These are phyloP conservation scores for Campylomormyrus numenius DNA, from an alignment of 2,113 vertebrate genomes.

Conservation along the genomic window DNA sequence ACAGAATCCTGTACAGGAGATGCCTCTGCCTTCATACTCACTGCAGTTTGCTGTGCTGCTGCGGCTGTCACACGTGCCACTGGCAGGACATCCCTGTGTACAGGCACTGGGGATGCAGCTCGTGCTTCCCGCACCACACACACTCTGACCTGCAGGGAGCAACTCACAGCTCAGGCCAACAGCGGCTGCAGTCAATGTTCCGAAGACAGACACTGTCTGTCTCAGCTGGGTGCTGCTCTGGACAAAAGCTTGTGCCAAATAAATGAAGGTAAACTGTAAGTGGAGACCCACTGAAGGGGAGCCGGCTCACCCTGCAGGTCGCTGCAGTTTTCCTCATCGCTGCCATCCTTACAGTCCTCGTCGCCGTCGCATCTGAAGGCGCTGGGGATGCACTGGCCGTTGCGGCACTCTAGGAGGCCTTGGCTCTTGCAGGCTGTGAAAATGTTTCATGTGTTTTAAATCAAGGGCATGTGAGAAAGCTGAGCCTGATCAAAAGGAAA, in stretches of 20 bases:
- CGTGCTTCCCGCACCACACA: slow-evolving; percentile 68
- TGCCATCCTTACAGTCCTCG: slow-evolving; percentile 87
- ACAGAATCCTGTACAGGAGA: neutral
- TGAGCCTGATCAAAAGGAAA: neutral
- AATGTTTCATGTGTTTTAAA: neutral
- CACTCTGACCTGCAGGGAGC: slow-evolving; percentile 57
- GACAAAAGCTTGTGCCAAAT: neutral
- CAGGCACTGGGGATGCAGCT: slow-evolving; percentile 67
- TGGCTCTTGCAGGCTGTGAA: slow-evolving; percentile 78
- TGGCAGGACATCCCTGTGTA: slow-evolving; percentile 55
- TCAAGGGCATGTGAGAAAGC: neutral
- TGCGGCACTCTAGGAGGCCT: slow-evolving; percentile 79
- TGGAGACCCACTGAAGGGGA: neutral
- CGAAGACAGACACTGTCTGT: neutral
- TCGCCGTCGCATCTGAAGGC: slow-evolving; percentile 85
- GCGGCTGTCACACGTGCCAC: slow-evolving; percentile 57
- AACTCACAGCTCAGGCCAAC: neutral
- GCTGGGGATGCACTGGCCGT: slow-evolving; percentile 80
- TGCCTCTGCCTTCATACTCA: slow-evolving; percentile 56
- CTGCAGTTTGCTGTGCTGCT: slow-evolving; percentile 68
- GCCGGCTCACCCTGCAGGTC: slow-evolving; percentile 40
- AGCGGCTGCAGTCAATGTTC: neutral
- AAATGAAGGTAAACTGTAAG: neutral
- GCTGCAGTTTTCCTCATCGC: slow-evolving; percentile 79
- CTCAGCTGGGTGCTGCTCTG: neutral